Evolutionary conservation across 2,888 invertebrate species (phyloP), one percentile per base, ranked within the genome.

Genomic region (Chymomyza caudatula): DNA sequence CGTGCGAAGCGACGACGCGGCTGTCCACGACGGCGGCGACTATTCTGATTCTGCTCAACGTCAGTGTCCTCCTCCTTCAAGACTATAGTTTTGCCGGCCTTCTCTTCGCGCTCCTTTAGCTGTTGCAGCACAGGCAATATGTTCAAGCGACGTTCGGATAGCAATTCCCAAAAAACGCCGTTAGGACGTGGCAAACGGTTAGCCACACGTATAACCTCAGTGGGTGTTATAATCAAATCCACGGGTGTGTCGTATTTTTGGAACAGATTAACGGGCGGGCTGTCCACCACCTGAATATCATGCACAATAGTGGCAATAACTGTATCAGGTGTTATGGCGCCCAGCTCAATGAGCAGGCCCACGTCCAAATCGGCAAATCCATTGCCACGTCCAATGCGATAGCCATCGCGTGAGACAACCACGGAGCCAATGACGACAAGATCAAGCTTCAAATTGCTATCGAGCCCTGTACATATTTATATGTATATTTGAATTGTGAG

Each of bases 351-450:
- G 91, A 96, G 93, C 87, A 96, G 93, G 1, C 95, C 96, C 89
- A 94, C 96, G 89, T 96, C 96, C 85, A 97, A 91, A 89, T 97
- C 97, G 37, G 95, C 95, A 89, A 94, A 96, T 6, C 96, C 97
- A 91, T 95, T 94, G 57, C 97, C 97, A 89, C 96, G 96, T 25
- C 97, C 97, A 88, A 97, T 95, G 78, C 96, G 94, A 80, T 94
- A 93, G 15, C 96, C 97, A 86, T 95, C 93, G 78, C 93, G 94
- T 60, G 96, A 96, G 19, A 97, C 96, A 11, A 96, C 95, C 20
- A 97, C 96, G 2, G 96, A 96, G 22, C 97, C 97, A 89, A 96
- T 92, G 52, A 97, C 93, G 23, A 97, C 92, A 76, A 97, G 90
- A 88, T 97, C 96, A 65, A 96, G 92, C 80, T 94, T 92, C 37